These are phyloP conservation scores for Tipula unca DNA, from an alignment of 2,888 invertebrate genomes.

Conservation along the genomic window DNA sequence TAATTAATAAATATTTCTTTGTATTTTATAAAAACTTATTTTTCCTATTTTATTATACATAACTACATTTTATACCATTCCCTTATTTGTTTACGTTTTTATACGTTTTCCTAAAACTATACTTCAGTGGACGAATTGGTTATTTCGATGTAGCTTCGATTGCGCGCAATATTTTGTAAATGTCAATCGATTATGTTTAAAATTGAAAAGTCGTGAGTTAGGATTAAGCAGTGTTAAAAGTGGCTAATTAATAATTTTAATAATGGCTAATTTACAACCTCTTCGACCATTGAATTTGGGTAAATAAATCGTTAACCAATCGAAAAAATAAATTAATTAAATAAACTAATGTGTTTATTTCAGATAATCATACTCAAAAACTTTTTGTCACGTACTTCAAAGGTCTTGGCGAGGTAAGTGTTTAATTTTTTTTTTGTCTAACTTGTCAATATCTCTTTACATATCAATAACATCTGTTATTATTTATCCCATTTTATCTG, in stretches of 20 bases:
- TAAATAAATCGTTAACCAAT: not conserved
- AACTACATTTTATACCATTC: not conserved
- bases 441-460: no score
- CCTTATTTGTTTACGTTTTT: not conserved
- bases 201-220: not conserved
- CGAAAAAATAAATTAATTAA: not conserved
- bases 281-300: slow-evolving; percentile 8
- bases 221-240: not conserved
- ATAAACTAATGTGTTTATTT: not conserved
- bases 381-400: not conserved
- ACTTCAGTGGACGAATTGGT: not conserved
- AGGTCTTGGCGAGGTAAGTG: not conserved
- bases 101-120: not conserved
- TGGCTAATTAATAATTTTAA: not conserved
- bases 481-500: no score
- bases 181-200: not conserved
- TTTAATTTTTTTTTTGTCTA: no score
- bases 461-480: no score
- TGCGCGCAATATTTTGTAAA: not conserved
- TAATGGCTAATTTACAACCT: slow-evolving; percentile 18
- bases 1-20: not conserved
- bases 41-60: not conserved
- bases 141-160: not conserved
- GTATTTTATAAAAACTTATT: not conserved
- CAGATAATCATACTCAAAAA: not conserved